These are phyloP conservation scores for Linnaemya tessellans DNA, from an alignment of 2,888 invertebrate species.

Conservation along the genomic window DNA sequence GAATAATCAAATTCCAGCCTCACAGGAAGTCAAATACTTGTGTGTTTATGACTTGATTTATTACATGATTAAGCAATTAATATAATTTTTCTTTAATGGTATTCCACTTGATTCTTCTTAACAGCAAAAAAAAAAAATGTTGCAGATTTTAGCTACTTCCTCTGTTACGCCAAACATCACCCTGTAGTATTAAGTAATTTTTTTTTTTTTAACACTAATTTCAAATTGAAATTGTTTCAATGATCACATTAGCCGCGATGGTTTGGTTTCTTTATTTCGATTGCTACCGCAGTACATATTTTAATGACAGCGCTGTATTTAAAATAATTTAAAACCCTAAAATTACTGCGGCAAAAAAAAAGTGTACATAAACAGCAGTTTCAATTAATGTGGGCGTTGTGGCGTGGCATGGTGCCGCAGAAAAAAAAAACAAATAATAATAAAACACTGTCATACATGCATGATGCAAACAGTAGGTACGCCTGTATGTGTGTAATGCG, in stretches of 20 bases:
- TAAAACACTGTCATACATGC: background rate
- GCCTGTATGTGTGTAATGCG: background rate
- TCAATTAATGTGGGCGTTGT: slow-evolving; percentile 57
- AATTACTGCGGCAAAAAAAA: slow-evolving; percentile 27
- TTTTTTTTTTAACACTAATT: no score
- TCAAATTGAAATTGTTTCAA: background rate
- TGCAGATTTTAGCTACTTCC: no score
- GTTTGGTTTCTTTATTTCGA: background rate
- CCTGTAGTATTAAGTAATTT: no score
- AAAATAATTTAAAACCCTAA: slow-evolving; percentile 42
- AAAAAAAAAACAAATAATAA: background rate
- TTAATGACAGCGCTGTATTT: slow-evolving; percentile 36
- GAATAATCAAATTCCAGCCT: no score
- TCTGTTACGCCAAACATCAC: no score
- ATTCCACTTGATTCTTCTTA: no score
- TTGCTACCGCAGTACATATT: slow-evolving; percentile 19
- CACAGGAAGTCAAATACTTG: no score
- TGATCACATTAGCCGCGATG: background rate
- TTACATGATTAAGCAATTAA: no score
- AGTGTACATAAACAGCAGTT: slow-evolving; percentile 1
- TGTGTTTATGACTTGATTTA: no score
- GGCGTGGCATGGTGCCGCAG: slow-evolving; percentile 10
- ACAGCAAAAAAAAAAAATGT: no score
- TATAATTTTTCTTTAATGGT: no score
- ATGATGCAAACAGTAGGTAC: background rate